Evolutionary conservation across 92 coral and sea anemone species (phyloP), one percentile per base, ranked within the genome.

Genomic region (Blastomussa wellsi): DNA sequence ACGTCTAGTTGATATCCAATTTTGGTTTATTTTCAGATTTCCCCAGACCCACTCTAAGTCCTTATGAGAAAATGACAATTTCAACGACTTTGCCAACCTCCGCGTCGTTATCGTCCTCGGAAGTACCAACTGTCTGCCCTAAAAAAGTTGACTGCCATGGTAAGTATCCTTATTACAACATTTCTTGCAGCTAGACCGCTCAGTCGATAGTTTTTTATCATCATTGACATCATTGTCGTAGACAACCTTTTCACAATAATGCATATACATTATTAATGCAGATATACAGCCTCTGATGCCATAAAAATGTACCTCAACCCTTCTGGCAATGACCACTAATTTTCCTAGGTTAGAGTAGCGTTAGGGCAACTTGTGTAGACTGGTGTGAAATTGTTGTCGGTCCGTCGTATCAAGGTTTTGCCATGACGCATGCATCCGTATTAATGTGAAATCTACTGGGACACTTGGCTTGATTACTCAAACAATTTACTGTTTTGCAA

Each of bases 21-120:
- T 78, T 37, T 62, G 5, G 48, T 59, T 33, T 35, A 67, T 39
- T 57, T 78, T 39, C 84, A 80, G 84, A 66, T 67, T 7, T 60
- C 17, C 62, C 60, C 29, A 38, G 44, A 6, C 49, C 62, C 42
- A 31, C 80, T 15, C 52, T 17, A 29, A 77, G 47, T 20, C 29
- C 67, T 51, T 32, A 53, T 31, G 11, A 31, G 35, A 13, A 47
- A 19, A 19, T 51, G 26, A 31, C 57, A 26, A 69, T 70, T 42
- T 79, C 82, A 3, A 36, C 35, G 2, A 11, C 73, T 0, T 38
- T 28, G 36, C 24, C 67, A 26, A 49, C 47, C 11, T 5, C 11
- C 16, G 51, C 3, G 15, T 26, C 31, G 29, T 22, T 57, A 2
- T 57, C 77, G 1, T 68, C 84, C 16, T 66, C 76, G 4, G 83